Base-by-base conservation (phyloP, 2,888 invertebrate genomes). In the Odontothrips loti region DNA sequence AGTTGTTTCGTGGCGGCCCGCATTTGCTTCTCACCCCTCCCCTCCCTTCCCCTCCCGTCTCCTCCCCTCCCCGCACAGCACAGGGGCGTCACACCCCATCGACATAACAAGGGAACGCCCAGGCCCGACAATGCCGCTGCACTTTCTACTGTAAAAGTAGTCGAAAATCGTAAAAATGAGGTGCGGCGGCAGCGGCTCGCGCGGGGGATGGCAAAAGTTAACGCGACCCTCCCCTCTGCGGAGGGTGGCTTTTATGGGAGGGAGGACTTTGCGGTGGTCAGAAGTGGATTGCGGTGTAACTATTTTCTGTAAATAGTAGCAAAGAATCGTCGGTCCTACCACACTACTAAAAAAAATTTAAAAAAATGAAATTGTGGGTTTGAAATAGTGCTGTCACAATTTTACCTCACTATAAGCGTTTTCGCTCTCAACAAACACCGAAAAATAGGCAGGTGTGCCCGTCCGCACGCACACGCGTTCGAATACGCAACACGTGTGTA, bases 91-190 rank as follows among this genome's bases (percentile, higher is more conserved):
- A n/a, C n/a, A n/a, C n/a, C n/a, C n/a, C n/a, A n/a, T n/a, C n/a
- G n/a, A n/a, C 51, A 17, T 6, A 51, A 51, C 51, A 51, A 51
- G 51, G 51, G n/a, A n/a, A n/a, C 51, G 48, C 48, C 10, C 48
- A 48, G 48, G 10, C 10, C 51, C 51, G 51, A n/a, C n/a, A n/a
- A n/a, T n/a, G n/a, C n/a, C 2, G 51, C 3, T 15, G 51, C 51
- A 51, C 68, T n/a, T 68, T 68, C 10, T 11, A 68, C 23, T 20
- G 68, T 23, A 10, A 23, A 68, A 68, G n/a, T 23, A 23, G 68
- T 68, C n/a, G 20, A 68, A 68, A 68, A 68, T 68, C 68, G 68
- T 23, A 68, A 68, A 20, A 68, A n/a, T 68, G 68, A 51, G 68
- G 23, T 68, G 4, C 11, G 68, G 4, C n/a, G n/a, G n/a, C n/a